Conservation (phyloP, 2,888 invertebrate genomes). For the Matsumyia berberina region DNA sequence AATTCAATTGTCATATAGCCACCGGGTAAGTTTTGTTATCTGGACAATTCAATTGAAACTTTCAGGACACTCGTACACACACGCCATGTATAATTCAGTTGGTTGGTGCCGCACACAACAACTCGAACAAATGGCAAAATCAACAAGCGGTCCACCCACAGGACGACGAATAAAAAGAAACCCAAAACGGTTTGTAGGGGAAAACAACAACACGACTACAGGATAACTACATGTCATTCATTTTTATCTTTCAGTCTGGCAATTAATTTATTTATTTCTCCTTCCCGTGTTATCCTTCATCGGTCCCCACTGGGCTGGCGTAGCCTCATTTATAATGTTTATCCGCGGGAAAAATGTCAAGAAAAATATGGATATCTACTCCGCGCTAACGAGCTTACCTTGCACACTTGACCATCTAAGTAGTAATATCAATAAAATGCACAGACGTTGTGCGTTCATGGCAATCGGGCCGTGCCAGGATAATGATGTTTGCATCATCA, state of each 20-base stretch:
- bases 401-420: slow-evolving; percentile 72
- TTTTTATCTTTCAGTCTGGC: slow-evolving; percentile 67
- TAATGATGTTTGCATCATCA: slow-evolving; percentile 69
- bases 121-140: slow-evolving; percentile 61
- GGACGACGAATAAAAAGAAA: slow-evolving; percentile 25
- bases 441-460: slow-evolving; percentile 66
- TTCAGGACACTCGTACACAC: slow-evolving; percentile 62
- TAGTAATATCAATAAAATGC: slow-evolving; percentile 67
- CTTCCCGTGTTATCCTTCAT: slow-evolving; percentile 56
- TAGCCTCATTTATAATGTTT: slow-evolving; percentile 52
- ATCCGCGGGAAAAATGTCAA: slow-evolving; percentile 14
- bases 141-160: slow-evolving; percentile 64
- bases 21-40: slow-evolving; percentile 74
- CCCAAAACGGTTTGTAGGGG: slow-evolving; percentile 17
- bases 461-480: slow-evolving; percentile 48
- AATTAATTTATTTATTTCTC: slow-evolving; percentile 68
- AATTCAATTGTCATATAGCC: slow-evolving; percentile 76
- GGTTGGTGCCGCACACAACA: slow-evolving; percentile 14
- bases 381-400: slow-evolving; percentile 69
- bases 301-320: slow-evolving; percentile 43
- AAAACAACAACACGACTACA: slow-evolving; percentile 13
- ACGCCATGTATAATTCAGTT: slow-evolving; percentile 36
- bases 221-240: slow-evolving; percentile 68
- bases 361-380: slow-evolving; percentile 8
- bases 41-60: slow-evolving; percentile 71